A percentile compares a stretch with the other conserved stretches of the same genome.
Evolutionary conservation across 2,888 invertebrate genomes (phyloP).

Genomic region (Apodemia duryi): DNA sequence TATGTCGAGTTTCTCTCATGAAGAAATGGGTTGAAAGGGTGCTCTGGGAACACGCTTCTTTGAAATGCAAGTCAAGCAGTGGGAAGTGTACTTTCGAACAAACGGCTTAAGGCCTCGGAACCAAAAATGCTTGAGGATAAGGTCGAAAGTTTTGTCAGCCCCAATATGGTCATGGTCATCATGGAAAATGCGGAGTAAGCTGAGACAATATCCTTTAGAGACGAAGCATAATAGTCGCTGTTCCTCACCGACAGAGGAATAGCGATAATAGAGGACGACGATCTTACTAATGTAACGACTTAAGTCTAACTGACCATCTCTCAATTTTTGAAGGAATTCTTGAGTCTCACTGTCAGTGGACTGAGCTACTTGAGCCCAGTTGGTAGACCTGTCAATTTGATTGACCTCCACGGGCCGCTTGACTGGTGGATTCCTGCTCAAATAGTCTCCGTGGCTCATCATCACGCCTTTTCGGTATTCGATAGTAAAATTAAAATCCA

Average conservation of each 20-base stretch:
- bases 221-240: no score
- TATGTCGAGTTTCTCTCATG: constrained; percentile 12
- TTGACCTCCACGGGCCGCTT: not conserved
- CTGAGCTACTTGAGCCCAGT: constrained; percentile 32
- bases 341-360: constrained; percentile 25
- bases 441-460: constrained; percentile 37
- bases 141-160: not conserved
- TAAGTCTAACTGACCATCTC: not conserved
- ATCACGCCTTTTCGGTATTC: constrained; percentile 29
- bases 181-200: no score
- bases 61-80: not conserved
- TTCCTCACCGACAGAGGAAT: no score
- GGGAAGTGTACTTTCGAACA: not conserved
- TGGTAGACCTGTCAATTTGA: constrained; percentile 22
- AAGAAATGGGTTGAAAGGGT: not conserved
- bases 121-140: not conserved
- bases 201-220: no score
- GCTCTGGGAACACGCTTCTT: constrained; percentile 8
- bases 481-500: constrained; percentile 31
- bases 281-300: no score
- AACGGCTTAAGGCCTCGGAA: not conserved
- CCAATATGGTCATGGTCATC: no score
- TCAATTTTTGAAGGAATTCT: constrained; percentile 10
- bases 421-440: constrained; percentile 33
- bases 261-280: no score